These are phyloP conservation scores for Eupelmus urozonus DNA, from an alignment of 2,888 invertebrate genomes.

Conservation along the genomic window DNA sequence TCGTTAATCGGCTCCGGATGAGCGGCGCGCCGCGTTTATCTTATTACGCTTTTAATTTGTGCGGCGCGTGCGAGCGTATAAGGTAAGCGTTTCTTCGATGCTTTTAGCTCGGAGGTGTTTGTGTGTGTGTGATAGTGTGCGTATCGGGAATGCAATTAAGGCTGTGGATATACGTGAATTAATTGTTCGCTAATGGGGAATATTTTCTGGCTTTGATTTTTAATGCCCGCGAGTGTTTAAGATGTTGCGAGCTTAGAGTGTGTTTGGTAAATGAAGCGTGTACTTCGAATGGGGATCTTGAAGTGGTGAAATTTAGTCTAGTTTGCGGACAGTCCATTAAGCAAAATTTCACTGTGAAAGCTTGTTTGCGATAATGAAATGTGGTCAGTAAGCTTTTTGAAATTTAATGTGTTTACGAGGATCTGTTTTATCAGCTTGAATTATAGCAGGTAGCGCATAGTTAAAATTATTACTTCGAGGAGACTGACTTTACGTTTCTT, in stretches of 20 bases:
- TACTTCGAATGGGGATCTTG: neutral
- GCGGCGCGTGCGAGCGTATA: neutral
- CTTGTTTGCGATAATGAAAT: no score
- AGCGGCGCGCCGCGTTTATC: constrained; percentile 33
- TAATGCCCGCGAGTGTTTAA: no score
- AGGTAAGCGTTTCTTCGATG: constrained; percentile 6
- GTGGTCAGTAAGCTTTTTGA: no score
- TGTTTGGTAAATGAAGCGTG: no score
- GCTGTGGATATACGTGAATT: neutral
- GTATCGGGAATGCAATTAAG: neutral
- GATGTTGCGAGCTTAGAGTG: no score
- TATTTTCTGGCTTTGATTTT: neutral
- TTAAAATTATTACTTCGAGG: no score
- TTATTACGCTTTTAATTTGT: constrained; percentile 40
- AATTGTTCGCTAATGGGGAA: constrained; percentile 1
- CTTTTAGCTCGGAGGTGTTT: neutral
- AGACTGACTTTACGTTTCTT: no score
- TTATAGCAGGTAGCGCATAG: no score
- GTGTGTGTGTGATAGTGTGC: neutral
- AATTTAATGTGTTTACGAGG: no score
- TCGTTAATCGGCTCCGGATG: constrained; percentile 22
- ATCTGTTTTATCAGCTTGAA: no score
- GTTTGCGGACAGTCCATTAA: neutral
- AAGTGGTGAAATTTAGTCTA: neutral
- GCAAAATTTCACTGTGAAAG: neutral